These are phyloP conservation scores for Apantesis nais DNA, from an alignment of 2,888 invertebrate species.

Conservation along the genomic window DNA sequence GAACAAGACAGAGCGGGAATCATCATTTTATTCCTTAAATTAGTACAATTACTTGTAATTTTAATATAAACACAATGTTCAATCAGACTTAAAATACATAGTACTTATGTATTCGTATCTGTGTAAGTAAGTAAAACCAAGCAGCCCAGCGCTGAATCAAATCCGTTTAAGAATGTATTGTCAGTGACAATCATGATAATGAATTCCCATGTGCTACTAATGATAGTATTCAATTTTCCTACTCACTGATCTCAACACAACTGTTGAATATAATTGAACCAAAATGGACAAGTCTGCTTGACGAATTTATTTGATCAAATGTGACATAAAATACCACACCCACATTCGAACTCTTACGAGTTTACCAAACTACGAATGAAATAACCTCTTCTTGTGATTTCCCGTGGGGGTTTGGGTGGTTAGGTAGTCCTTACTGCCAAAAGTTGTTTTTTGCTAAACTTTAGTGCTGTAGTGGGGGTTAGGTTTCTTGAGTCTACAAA, in stretches of 20 bases:
- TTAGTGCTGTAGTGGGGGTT: conserved; percentile 28
- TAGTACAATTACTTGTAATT: no score
- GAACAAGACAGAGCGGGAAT: no score
- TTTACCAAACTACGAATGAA: conserved; percentile 46
- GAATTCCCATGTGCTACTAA: conserved; percentile 2
- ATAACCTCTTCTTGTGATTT: conserved; percentile 58
- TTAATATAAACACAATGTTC: no score
- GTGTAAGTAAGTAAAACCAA: no score
- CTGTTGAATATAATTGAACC: conserved; percentile 15
- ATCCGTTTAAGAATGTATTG: not conserved
- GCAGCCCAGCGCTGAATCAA: not conserved
- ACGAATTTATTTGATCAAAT: conserved; percentile 20
- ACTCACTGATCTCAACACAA: conserved; percentile 10
- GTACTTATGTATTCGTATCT: no score
- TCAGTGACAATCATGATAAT: not conserved
- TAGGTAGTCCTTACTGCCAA: conserved; percentile 28
- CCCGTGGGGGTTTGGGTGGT: conserved; percentile 50
- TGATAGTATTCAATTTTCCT: conserved; percentile 20
- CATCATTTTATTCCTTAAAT: no score
- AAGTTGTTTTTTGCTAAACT: conserved; percentile 48
- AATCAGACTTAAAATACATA: no score
- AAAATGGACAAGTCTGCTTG: conserved; percentile 7
- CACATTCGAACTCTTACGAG: conserved; percentile 15
- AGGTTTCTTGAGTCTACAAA: conserved; percentile 11
- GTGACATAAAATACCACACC: conserved; percentile 9